Conservation (phyloP, 92 coral and sea anemone species). For the Porites evermanni region DNA sequence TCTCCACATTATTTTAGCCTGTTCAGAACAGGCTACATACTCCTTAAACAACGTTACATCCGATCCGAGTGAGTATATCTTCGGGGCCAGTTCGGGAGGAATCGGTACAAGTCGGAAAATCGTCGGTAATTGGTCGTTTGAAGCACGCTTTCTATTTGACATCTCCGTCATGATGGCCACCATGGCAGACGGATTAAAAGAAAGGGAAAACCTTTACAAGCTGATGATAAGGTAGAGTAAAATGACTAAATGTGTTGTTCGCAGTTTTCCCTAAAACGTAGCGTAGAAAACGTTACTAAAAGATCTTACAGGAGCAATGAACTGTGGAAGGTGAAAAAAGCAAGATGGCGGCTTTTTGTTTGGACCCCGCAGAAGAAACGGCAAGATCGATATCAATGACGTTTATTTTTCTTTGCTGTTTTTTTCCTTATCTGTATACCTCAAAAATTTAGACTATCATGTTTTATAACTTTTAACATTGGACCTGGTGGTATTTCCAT, state of each 20-base stretch:
- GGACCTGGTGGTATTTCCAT: neutral
- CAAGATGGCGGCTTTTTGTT: conserved; percentile 48
- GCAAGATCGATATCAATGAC: neutral
- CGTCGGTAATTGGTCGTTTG: conserved; percentile 16
- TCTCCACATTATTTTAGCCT: no score
- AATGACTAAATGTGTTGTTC: neutral
- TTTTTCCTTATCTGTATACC: no score
- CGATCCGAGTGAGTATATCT: neutral
- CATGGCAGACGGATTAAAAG: conserved; percentile 88
- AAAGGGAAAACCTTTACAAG: conserved; percentile 92
- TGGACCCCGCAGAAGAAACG: neutral
- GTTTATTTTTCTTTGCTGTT: neutral
- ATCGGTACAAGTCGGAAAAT: conserved; percentile 26
- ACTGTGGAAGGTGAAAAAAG: neutral
- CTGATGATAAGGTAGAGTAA: conserved; percentile 89
- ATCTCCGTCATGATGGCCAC: conserved; percentile 5
- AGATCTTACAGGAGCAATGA: neutral
- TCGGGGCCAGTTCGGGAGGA: neutral
- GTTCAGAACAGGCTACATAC: no score
- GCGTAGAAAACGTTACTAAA: neutral
- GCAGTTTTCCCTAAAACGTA: neutral
- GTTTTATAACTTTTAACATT: neutral
- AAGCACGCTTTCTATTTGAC: conserved; percentile 35
- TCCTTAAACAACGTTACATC: no score
- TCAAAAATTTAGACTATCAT: neutral